These are phyloP conservation scores for Willisornis vidua DNA, from an alignment of 2,113 vertebrate species.

Conservation along the genomic window DNA sequence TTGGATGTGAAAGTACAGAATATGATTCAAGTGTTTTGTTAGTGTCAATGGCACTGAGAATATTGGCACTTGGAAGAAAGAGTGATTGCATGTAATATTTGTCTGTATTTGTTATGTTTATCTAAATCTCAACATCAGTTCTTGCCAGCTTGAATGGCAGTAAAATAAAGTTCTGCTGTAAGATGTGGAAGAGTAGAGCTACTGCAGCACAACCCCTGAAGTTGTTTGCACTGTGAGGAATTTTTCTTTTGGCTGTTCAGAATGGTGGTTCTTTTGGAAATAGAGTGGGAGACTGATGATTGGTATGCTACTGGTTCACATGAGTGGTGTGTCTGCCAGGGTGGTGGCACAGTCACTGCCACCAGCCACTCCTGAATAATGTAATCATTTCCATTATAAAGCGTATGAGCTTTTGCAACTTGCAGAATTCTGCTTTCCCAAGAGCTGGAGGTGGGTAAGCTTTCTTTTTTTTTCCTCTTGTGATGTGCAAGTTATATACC, in stretches of 20 bases:
- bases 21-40: not conserved
- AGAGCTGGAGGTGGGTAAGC: not conserved
- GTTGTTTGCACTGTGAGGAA: not conserved
- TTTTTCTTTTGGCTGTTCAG: not conserved
- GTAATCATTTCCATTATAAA: not conserved
- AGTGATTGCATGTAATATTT: not conserved
- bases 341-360: not conserved
- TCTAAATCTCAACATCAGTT: not conserved
- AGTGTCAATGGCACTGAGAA: not conserved
- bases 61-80: not conserved
- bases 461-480: not conserved
- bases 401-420: not conserved
- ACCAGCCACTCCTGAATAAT: not conserved
- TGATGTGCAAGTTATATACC: not conserved
- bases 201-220: not conserved
- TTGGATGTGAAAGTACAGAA: not conserved
- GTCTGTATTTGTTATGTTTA: not conserved
- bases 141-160: not conserved
- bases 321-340: not conserved
- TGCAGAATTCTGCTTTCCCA: conserved; percentile 12
- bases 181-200: not conserved
- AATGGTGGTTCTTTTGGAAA: not conserved
- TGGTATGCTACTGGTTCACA: not conserved
- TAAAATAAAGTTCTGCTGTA: not conserved
- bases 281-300: not conserved